These are phyloP conservation scores for Agrochola macilenta DNA, from an alignment of 2,888 invertebrate species.

Conservation along the genomic window DNA sequence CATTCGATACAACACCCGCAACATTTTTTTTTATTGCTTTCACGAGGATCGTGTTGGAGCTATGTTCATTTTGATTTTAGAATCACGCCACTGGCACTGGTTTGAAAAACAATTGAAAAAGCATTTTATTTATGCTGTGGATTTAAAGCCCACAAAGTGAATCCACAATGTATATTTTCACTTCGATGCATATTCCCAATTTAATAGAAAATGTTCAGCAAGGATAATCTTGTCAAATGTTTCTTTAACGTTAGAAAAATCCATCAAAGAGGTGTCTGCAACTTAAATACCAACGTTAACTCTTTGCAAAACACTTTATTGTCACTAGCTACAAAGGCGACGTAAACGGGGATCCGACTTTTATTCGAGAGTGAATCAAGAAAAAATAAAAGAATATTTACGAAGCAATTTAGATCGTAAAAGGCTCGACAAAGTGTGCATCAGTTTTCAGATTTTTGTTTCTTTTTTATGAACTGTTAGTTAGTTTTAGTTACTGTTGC, in stretches of 20 bases:
- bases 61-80: conserved; percentile 38
- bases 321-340: conserved; percentile 37
- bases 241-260: conserved; percentile 18
- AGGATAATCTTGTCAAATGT: not conserved
- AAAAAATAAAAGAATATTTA: conserved; percentile 14
- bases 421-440: not conserved
- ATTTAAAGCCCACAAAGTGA: conserved; percentile 20
- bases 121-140: conserved; percentile 19
- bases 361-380: conserved; percentile 44
- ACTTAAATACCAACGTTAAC: conserved; percentile 42
- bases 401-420: conserved; percentile 13
- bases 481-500: too few relatives aligned
- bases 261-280: conserved; percentile 21
- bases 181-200: conserved; percentile 2
- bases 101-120: conserved; percentile 36
- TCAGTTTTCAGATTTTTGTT: not conserved
- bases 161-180: conserved; percentile 22
- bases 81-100: conserved; percentile 9
- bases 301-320: conserved; percentile 46
- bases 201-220: not conserved
- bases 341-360: conserved; percentile 16
- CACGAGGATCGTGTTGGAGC: conserved; percentile 9
- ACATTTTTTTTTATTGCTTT: conserved; percentile 39
- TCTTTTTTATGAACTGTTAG: not conserved
- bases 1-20: conserved; percentile 49